Evolutionary conservation across 2,888 invertebrate species (phyloP), one percentile per base, ranked within the genome.

Genomic region (Andrena marginata): DNA sequence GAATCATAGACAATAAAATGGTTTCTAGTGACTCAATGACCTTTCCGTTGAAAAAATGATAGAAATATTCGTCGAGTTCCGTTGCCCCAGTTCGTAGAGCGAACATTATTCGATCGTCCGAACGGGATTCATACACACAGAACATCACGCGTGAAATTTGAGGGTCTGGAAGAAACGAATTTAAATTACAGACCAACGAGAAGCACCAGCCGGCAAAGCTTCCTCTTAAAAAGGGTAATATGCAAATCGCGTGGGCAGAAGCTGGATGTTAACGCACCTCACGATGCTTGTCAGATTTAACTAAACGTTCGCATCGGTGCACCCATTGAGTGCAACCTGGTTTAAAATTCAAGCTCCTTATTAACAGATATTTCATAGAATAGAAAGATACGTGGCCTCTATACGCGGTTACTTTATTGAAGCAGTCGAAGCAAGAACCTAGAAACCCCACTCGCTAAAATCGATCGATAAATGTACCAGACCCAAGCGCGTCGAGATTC

Each of bases 261-360:
- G 54, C 54, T 23, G 31, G 67, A 54, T 49, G 77, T 67, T 67
- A 60, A 60, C 76, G 59, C 49, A 49, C 49, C 35, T 42, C 64
- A 10, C 20, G 67, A 68, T 33, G 60, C 42, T 26, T 23, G 49
- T 79, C 49, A 60, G 31, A 51, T 68, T 68, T 77, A 54, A 68
- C 68, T 63, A 63, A 78, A 77, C 78, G 51, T 68, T 80, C 29
- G 70, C 49, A 54, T 16, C 51, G 48, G 33, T 29, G 35, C 29
- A 42, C 5, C 35, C 51, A 76, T 79, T 77, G 78, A 60, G 51
- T 71, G 49, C 16, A 10, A 6, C 5, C 31, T 48, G 26, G 49
- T 80, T 71, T 77, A 71, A 71, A 71, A 80, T 77, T 77, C 42
- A 70, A 77, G 70, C 77, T 77, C 71, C 60, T 54, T 70, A 56